These are phyloP conservation scores for Coregonus ussuriensis DNA, from an alignment of 2,797 vertebrate genomes.

Conservation along the genomic window DNA sequence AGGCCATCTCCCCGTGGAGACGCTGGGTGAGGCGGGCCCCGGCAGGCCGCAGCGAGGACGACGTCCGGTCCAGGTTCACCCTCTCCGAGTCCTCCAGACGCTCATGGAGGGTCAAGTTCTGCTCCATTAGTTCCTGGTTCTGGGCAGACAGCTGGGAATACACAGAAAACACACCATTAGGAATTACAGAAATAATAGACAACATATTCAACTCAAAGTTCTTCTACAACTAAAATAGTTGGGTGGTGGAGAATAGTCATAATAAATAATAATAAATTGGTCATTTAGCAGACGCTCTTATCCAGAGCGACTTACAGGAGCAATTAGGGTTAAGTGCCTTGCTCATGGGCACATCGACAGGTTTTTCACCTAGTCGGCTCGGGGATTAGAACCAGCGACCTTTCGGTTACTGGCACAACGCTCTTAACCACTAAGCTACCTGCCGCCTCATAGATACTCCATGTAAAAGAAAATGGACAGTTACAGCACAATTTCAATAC, in stretches of 20 bases:
- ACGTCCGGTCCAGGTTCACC: slow-evolving; percentile 57
- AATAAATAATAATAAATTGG: too few relatives aligned
- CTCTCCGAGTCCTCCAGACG: slow-evolving; percentile 73
- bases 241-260: not conserved
- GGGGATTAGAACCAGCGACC: too few relatives aligned
- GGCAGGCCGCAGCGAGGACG: slow-evolving; percentile 65
- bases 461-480: not conserved
- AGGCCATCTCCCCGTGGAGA: slow-evolving; percentile 84
- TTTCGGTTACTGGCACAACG: too few relatives aligned
- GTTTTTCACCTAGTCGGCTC: too few relatives aligned
- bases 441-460: too few relatives aligned
- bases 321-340: too few relatives aligned
- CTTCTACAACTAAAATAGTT: not conserved
- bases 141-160: slow-evolving; percentile 84
- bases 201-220: not conserved
- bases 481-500: not conserved
- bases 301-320: too few relatives aligned
- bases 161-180: slow-evolving; percentile 7
- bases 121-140: slow-evolving; percentile 96
- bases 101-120: slow-evolving; percentile 92
- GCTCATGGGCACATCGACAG: too few relatives aligned
- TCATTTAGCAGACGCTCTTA: too few relatives aligned
- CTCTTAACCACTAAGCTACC: too few relatives aligned
- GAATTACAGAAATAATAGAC: not conserved
- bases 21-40: slow-evolving; percentile 76